Evolutionary conservation across 2,797 vertebrate genomes (phyloP).

Genomic region (Labroides dimidiatus): DNA sequence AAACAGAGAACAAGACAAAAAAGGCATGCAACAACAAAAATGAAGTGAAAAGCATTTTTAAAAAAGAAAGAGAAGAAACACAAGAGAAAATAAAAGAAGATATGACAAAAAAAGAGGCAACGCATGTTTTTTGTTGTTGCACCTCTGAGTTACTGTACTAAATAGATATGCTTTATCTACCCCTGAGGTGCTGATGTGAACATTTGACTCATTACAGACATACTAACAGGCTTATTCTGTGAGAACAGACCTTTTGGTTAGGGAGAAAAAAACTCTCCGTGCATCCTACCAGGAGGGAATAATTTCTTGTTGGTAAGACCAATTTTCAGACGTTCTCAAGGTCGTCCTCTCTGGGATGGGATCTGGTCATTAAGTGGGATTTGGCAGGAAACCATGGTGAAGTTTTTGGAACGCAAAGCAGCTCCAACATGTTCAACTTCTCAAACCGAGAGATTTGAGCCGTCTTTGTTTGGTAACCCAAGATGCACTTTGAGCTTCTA

Average conservation of each 20-base stretch:
- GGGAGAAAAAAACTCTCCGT: conserved; percentile 14
- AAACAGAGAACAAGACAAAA: too few relatives aligned
- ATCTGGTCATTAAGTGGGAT: conserved; percentile 76
- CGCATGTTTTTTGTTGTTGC: too few relatives aligned
- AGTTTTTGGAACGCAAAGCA: conserved; percentile 58
- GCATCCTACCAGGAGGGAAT: conserved; percentile 26
- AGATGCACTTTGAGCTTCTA: conserved; percentile 60
- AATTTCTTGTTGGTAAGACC: conserved; percentile 60
- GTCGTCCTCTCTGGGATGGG: conserved; percentile 68
- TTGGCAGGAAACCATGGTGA: conserved; percentile 66
- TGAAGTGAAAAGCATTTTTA: too few relatives aligned
- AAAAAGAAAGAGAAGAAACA: too few relatives aligned
- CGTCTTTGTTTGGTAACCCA: conserved; percentile 66
- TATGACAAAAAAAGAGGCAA: too few relatives aligned
- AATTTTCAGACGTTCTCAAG: conserved; percentile 73
- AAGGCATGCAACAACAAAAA: too few relatives aligned
- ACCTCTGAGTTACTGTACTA: too few relatives aligned
- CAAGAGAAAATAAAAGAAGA: too few relatives aligned
- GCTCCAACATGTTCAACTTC: conserved; percentile 56
- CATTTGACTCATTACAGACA: conserved; percentile 21
- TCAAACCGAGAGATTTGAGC: conserved; percentile 45
- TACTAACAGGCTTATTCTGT: conserved; percentile 16
- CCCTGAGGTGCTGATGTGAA: conserved; percentile 27
- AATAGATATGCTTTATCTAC: not conserved
- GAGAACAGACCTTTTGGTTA: conserved; percentile 20